Conservation (phyloP, 2,797 vertebrate genomes). For the Acanthiza pusilla region DNA sequence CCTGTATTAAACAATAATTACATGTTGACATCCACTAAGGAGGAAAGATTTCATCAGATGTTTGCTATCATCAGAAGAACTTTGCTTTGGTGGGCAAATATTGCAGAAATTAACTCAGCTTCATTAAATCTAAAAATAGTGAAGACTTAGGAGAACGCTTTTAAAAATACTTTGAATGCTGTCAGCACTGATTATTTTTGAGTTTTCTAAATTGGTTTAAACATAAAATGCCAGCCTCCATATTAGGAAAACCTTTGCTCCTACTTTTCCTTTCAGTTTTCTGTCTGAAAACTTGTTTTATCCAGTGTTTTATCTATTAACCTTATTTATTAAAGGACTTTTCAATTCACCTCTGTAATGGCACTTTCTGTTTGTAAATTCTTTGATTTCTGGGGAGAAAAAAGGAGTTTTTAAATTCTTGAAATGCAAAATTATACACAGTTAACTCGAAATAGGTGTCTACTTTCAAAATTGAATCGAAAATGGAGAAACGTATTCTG, state of each 20-base stretch:
- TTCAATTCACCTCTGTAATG: not conserved
- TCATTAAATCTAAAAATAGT: not conserved
- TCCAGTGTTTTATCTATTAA: not conserved
- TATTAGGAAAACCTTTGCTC: not conserved
- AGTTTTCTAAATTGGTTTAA: not conserved
- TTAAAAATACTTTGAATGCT: not conserved
- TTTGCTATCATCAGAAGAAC: not conserved
- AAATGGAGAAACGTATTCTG: not conserved
- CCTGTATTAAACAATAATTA: not conserved
- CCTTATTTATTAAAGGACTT: not conserved
- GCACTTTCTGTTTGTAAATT: not conserved
- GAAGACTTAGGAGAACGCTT: not conserved
- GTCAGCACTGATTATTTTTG: not conserved
- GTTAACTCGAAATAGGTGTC: not conserved
- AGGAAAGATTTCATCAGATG: not conserved
- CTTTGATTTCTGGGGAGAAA: not conserved
- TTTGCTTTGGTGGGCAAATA: not conserved
- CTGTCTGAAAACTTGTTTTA: not conserved
- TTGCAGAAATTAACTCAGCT: not conserved
- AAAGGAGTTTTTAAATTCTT: accelerated
- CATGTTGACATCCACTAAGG: not conserved
- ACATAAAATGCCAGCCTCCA: not conserved
- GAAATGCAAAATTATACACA: not conserved
- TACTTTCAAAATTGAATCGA: not conserved
- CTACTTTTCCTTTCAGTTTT: not conserved